A percentile compares a stretch with the other conserved stretches of the same genome.
phyloP scores from a whole-genome alignment of 2,113 vertebrate genomes.

The Brevimyrus niger region DNA sequence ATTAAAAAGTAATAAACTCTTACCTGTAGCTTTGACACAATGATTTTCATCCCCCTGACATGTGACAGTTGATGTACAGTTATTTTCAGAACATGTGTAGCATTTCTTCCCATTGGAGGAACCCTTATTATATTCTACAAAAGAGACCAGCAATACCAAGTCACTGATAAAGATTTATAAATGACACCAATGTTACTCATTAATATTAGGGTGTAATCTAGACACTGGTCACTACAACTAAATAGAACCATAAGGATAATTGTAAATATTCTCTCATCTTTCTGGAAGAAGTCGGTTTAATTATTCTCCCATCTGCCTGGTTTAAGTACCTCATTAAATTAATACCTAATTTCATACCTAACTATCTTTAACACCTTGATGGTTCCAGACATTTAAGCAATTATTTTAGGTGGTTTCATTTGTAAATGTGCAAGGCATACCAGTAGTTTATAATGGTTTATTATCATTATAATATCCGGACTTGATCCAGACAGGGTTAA shows the following conservation, averaged over 20 bases:
- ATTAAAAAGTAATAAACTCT: background rate
- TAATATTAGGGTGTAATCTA: background rate
- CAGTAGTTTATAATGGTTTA: background rate
- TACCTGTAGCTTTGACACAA: background rate
- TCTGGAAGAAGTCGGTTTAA: background rate
- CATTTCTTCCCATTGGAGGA: background rate
- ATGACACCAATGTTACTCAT: background rate
- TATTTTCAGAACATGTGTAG: background rate
- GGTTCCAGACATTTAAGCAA: no score
- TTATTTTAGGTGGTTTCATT: no score
- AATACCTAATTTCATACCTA: background rate
- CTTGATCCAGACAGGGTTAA: background rate
- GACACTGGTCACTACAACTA: background rate
- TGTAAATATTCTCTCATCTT: background rate
- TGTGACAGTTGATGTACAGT: background rate
- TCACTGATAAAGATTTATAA: background rate
- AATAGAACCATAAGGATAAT: background rate
- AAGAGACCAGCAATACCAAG: background rate
- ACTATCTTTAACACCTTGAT: background rate
- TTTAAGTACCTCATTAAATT: background rate
- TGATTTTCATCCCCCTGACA: background rate
- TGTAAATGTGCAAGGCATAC: no score
- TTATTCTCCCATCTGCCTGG: background rate
- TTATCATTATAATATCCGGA: background rate
- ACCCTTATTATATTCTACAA: rapidly evolving